Evolutionary conservation across 2,888 invertebrate species (phyloP).

Genomic region (Mythimna ferrago): DNA sequence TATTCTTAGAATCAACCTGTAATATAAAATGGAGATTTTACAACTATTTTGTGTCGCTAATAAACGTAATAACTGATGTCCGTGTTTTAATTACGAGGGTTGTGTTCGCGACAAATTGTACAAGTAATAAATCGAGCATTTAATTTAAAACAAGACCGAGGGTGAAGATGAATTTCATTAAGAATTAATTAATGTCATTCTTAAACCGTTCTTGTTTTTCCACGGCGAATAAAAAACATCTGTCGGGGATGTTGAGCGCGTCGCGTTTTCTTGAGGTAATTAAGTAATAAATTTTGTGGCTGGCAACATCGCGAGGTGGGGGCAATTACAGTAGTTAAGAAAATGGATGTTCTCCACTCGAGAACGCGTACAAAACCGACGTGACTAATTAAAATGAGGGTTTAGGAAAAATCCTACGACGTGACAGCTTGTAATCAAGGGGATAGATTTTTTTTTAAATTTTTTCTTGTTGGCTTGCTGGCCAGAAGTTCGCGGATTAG

Average conservation of each 20-base stretch:
- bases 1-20: conserved; percentile 68
- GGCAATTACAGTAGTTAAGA: conserved; percentile 89
- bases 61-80: conserved; percentile 86
- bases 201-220: conserved; percentile 90
- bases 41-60: conserved; percentile 81
- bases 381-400: conserved; percentile 88
- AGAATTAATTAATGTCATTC: conserved; percentile 91
- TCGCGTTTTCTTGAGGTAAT: conserved; percentile 90
- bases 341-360: conserved; percentile 86
- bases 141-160: conserved; percentile 89
- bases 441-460: conserved; percentile 84
- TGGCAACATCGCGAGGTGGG: conserved; percentile 88
- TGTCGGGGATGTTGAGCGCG: conserved; percentile 82
- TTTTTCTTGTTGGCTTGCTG: conserved; percentile 71
- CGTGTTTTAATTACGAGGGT: conserved; percentile 82
- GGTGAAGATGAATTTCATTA: conserved; percentile 91
- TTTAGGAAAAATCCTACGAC: conserved; percentile 89
- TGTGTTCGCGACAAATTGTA: conserved; percentile 88
- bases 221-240: conserved; percentile 89
- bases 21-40: conserved; percentile 67
- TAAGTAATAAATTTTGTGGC: conserved; percentile 91
- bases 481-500: conserved; percentile 84
- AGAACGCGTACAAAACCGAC: conserved; percentile 75
- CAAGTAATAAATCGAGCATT: conserved; percentile 89
- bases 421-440: conserved; percentile 90